Conservation (phyloP, 2,113 vertebrate species). For the Origma solitaria region DNA sequence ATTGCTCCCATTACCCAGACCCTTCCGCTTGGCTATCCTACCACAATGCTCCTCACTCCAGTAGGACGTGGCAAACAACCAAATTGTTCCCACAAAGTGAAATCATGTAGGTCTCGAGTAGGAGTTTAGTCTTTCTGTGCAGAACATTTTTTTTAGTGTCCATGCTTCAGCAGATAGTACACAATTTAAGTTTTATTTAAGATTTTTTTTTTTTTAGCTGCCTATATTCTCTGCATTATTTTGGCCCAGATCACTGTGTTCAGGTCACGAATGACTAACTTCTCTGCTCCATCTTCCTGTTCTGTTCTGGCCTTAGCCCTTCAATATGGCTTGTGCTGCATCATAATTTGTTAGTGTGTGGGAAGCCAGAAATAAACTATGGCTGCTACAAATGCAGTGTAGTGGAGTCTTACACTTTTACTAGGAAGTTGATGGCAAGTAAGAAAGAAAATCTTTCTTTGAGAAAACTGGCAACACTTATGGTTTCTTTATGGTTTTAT, state of each 20-base stretch:
- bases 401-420: background rate
- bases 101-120: background rate
- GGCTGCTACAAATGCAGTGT: background rate
- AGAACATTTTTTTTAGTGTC: background rate
- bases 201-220: background rate
- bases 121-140: background rate
- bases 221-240: background rate
- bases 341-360: background rate
- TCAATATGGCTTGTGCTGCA: background rate
- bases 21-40: background rate
- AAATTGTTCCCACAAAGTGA: background rate
- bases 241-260: background rate
- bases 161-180: background rate
- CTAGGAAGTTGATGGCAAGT: background rate
- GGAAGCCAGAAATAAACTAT: background rate
- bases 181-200: background rate
- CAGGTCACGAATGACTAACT: background rate
- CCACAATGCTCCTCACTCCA: background rate
- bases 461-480: background rate
- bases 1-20: background rate
- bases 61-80: background rate
- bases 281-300: background rate
- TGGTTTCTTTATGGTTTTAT: background rate
- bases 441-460: background rate
- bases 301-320: background rate